Conservation (phyloP, 2,888 invertebrate genomes). For the Morpho achilles region DNA sequence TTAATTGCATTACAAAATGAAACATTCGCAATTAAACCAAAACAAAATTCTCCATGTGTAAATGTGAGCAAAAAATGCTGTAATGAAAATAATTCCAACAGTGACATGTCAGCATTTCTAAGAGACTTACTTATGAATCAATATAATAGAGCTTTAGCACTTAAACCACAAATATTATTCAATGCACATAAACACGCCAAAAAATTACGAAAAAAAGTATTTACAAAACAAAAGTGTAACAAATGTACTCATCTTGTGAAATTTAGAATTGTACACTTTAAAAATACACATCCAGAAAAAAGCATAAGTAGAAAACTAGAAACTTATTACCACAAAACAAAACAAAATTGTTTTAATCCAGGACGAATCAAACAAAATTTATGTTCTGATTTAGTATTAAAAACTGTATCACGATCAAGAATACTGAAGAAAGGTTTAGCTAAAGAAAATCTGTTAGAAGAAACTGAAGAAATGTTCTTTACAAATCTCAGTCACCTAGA, state of each 20-base stretch:
- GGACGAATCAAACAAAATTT: constrained; percentile 33
- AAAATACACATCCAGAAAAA: constrained; percentile 31
- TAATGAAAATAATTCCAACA: neutral
- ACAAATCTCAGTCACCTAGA: constrained; percentile 28
- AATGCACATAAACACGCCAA: constrained; percentile 30
- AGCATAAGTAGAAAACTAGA: constrained; percentile 35
- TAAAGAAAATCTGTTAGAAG: constrained; percentile 44
- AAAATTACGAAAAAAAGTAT: constrained; percentile 22
- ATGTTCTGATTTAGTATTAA: constrained; percentile 34
- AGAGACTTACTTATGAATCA: neutral
- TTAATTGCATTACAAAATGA: constrained; percentile 3
- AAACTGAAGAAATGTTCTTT: constrained; percentile 30
- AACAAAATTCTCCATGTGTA: neutral
- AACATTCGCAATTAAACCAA: neutral
- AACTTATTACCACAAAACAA: constrained; percentile 20
- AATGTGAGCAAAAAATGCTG: neutral
- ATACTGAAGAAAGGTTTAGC: constrained; percentile 43
- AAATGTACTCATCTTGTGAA: constrained; percentile 33
- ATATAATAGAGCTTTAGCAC: constrained; percentile 7
- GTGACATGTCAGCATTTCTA: neutral
- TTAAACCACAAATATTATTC: constrained; percentile 35
- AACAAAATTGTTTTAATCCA: constrained; percentile 14
- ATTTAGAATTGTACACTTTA: constrained; percentile 40
- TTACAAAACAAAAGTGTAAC: constrained; percentile 27
- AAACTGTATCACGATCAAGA: constrained; percentile 36